Base-by-base conservation (phyloP, 2,797 vertebrate genomes). In the Aphelocoma californica region DNA sequence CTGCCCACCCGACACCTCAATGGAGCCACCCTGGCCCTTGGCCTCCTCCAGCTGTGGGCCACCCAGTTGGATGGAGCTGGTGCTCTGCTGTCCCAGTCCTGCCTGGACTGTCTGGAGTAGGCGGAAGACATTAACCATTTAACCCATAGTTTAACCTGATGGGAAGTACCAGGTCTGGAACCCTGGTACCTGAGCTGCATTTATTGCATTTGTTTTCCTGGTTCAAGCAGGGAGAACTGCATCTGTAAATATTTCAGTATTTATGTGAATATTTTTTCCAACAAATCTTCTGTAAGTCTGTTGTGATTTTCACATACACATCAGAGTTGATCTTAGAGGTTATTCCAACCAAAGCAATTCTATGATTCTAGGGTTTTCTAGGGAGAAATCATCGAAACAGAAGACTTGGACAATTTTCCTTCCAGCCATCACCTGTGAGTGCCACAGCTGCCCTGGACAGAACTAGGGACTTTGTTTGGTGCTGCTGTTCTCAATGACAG, bases 1-100 rank as follows among this genome's bases (percentile, higher is more conserved):
- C 24, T 19, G 11, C 36, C 6, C 36, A 7, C 13, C 38, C 3
- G 14, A 7, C 18, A 2, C 3, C 3, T 15, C 28, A 2, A 1
- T 0, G 3, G 24, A 77, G 13, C 26, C 18, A 9, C 21, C 34
- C 24, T 26, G 15, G 61, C 8, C 3, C 42, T 72, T 14, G 15
- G 48, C 10, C 16, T 25, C 4, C 6, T 20, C 36, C 5, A 11
- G 12, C 4, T 23, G 19, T 78, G 29, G 56, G 40, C 21, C 32
- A 28, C 29, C 38, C 51, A 8, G 60, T 1, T 38, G 20, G 48
- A 2, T 7, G 21, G 81, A 42, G 32, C 44, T 14, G 17, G 3
- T 15, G 23, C 64, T 60, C 31, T 19, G 14, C 29, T 60, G 62
- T 26, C 54, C 90, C 70, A 16, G 2, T 10, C 66, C 88, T 32